phyloP scores from a whole-genome alignment of 2,113 vertebrate genomes.

The Aptenodytes patagonicus region DNA sequence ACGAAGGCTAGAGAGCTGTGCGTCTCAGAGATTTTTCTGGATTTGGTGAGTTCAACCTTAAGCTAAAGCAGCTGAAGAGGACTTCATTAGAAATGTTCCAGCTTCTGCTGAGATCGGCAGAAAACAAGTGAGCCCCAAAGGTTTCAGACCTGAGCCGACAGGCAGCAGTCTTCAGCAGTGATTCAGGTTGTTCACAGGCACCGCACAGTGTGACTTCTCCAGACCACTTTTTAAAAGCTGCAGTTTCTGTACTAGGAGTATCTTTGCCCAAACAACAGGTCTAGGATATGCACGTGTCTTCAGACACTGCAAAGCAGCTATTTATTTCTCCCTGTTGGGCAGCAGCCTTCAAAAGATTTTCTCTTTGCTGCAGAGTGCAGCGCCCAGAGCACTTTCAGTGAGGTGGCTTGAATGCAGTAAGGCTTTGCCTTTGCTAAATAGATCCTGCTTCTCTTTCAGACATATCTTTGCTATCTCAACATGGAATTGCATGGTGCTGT shows the following conservation, averaged over 20 bases:
- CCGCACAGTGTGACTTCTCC: neutral
- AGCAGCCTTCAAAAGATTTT: neutral
- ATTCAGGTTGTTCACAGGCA: neutral
- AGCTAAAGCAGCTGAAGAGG: neutral
- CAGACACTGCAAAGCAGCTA: neutral
- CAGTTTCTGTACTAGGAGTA: neutral
- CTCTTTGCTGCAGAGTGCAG: neutral
- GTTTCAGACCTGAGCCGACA: neutral
- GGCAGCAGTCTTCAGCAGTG: neutral
- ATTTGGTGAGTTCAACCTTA: neutral
- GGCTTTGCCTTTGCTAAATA: neutral
- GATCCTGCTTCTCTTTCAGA: neutral
- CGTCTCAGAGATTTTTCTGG: neutral
- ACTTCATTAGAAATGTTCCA: neutral
- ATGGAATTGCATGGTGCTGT: neutral
- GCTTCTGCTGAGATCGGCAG: neutral
- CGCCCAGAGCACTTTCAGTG: neutral
- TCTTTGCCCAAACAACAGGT: neutral
- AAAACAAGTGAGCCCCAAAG: neutral
- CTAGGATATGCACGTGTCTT: neutral
- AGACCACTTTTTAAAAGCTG: neutral
- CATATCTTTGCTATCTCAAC: neutral
- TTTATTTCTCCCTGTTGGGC: neutral
- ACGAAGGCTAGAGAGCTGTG: neutral
- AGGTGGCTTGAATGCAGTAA: neutral